Conservation (phyloP, 2,888 invertebrate species). For the Coremacera marginata region DNA sequence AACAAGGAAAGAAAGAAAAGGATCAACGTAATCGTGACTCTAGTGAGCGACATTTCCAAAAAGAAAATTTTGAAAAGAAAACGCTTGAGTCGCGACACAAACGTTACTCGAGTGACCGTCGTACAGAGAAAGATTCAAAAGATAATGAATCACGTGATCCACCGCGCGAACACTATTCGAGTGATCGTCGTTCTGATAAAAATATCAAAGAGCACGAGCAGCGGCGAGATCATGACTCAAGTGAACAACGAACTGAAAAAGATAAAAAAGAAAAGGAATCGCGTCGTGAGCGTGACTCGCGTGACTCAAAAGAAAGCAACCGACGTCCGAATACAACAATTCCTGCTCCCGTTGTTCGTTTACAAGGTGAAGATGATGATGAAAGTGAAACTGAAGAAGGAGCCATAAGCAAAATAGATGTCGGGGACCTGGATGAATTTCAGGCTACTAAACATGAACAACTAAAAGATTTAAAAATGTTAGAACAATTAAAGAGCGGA, state of each 20-base stretch:
- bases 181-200: conserved; percentile 13
- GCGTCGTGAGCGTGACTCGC: conserved; percentile 40
- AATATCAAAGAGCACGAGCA: not conserved
- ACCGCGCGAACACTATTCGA: conserved; percentile 27
- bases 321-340: conserved; percentile 20
- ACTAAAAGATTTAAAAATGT: conserved; percentile 77
- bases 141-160: conserved; percentile 32
- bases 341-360: conserved; percentile 72
- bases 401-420: conserved; percentile 65
- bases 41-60: too few species aligned
- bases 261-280: conserved; percentile 28
- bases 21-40: conserved; percentile 40
- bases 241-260: conserved; percentile 47
- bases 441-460: conserved; percentile 74
- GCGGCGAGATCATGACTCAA: not conserved
- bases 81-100: conserved; percentile 1
- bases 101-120: conserved; percentile 7
- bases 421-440: conserved; percentile 59
- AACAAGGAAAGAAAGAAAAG: conserved; percentile 64
- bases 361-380: conserved; percentile 74
- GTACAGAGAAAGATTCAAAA: conserved; percentile 11
- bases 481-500: conserved; percentile 76
- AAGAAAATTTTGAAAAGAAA: too few species aligned
- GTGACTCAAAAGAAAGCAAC: conserved; percentile 29
- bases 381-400: conserved; percentile 73